Percentiles rank a stretch among this genome's conserved stretches.
Evolutionary conservation across 2,888 invertebrate genomes (phyloP).

Genomic region (Phengaris alcon): DNA sequence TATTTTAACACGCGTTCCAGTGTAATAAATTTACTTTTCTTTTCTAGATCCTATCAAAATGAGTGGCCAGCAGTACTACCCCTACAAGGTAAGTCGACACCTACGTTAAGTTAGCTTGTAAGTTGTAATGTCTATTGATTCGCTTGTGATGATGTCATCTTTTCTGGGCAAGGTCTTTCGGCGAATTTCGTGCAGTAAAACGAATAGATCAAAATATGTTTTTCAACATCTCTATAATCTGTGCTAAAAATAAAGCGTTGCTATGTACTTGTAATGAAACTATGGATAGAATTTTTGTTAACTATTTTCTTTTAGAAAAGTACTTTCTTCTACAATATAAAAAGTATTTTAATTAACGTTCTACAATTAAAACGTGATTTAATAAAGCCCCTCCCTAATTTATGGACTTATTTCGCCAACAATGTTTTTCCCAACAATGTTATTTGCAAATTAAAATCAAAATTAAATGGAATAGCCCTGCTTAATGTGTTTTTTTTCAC

Average conservation of each 20-base stretch:
- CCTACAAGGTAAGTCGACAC: constrained; percentile 86
- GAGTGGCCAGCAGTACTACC: constrained; percentile 91
- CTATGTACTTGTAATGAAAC: neutral
- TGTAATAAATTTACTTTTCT: constrained; percentile 50
- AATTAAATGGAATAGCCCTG: neutral
- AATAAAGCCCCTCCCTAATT: too few species aligned
- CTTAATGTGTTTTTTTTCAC: neutral
- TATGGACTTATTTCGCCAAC: too few species aligned
- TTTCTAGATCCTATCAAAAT: constrained; percentile 74
- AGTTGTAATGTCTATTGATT: constrained; percentile 51
- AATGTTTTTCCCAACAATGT: too few species aligned
- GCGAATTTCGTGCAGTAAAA: constrained; percentile 38
- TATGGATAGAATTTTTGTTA: too few species aligned
- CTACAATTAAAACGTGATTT: too few species aligned
- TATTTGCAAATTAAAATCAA: neutral
- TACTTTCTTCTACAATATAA: too few species aligned
- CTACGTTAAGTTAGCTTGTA: constrained; percentile 47
- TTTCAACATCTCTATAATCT: constrained; percentile 17
- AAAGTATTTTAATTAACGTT: too few species aligned
- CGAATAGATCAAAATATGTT: constrained; percentile 37
- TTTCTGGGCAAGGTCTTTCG: constrained; percentile 52
- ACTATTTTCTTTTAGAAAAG: too few species aligned
- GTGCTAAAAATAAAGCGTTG: constrained; percentile 10
- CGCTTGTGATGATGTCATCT: constrained; percentile 72
- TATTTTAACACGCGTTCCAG: constrained; percentile 55